Conservation (phyloP, 2,888 invertebrate species). For the Polydrusus cervinus region DNA sequence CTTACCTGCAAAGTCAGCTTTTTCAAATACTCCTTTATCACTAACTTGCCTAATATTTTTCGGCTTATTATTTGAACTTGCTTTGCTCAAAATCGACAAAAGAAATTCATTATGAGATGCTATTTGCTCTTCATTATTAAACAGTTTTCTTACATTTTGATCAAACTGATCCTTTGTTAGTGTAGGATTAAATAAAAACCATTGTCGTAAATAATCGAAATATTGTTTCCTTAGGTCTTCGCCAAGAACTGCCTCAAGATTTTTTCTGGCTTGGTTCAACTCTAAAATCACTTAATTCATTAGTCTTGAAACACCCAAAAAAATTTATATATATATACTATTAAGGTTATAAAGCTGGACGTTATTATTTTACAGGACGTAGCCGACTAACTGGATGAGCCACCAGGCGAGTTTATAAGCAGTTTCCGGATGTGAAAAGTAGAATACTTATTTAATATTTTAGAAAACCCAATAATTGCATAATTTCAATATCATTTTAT, state of each 20-base stretch:
- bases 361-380: no score
- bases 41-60: conserved; percentile 34
- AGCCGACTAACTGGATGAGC: no score
- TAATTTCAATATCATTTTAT: no score
- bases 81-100: conserved; percentile 76
- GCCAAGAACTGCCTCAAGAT: conserved; percentile 77
- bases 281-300: conserved; percentile 54
- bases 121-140: conserved; percentile 81
- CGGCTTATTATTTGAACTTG: conserved; percentile 63
- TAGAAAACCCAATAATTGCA: no score
- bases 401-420: no score
- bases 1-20: conserved; percentile 41
- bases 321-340: no score
- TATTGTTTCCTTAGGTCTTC: conserved; percentile 81
- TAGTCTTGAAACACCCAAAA: no score
- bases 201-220: conserved; percentile 82
- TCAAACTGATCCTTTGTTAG: conserved; percentile 91
- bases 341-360: no score
- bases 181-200: conserved; percentile 79
- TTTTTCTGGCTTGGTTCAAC: conserved; percentile 76
- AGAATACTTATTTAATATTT: no score
- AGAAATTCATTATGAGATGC: conserved; percentile 90
- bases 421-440: no score
- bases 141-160: conserved; percentile 81
- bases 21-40: conserved; percentile 44